phyloP scores from a whole-genome alignment of 2,113 vertebrate species.

The Parus major region DNA sequence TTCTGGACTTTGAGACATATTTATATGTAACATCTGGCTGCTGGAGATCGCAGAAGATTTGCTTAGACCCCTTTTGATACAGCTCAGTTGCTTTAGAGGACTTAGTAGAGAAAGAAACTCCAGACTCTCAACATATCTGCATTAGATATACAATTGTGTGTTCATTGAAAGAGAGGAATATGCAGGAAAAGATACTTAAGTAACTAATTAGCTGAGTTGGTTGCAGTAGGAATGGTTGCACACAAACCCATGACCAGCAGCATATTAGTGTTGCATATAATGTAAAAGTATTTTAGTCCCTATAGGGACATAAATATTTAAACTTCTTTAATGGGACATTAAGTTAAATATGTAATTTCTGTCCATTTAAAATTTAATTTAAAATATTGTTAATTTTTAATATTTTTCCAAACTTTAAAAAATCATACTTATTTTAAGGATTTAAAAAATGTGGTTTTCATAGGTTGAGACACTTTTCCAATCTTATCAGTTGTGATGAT shows the following conservation, averaged over 20 bases:
- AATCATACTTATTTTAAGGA: fast-evolving
- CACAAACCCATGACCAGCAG: fast-evolving
- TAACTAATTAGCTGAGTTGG: background rate
- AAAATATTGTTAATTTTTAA: background rate
- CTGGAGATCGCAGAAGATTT: background rate
- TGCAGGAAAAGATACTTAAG: background rate
- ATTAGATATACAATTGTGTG: background rate
- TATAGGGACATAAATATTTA: background rate
- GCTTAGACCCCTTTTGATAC: background rate
- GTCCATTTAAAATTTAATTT: background rate
- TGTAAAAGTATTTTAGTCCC: background rate
- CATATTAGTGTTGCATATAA: background rate
- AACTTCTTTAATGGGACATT: background rate
- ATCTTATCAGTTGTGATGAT: background rate
- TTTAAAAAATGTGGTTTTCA: fast-evolving
- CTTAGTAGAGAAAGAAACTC: background rate
- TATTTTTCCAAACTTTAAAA: background rate
- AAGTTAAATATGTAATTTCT: background rate
- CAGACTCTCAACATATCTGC: background rate
- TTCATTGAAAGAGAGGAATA: background rate
- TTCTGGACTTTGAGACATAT: background rate
- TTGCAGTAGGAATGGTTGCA: background rate
- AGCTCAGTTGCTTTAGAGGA: background rate
- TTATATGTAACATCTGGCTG: background rate
- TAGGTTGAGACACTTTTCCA: background rate